Conservation (phyloP, 1,140 invertebrate species). For the Drosophila guanche region DNA sequence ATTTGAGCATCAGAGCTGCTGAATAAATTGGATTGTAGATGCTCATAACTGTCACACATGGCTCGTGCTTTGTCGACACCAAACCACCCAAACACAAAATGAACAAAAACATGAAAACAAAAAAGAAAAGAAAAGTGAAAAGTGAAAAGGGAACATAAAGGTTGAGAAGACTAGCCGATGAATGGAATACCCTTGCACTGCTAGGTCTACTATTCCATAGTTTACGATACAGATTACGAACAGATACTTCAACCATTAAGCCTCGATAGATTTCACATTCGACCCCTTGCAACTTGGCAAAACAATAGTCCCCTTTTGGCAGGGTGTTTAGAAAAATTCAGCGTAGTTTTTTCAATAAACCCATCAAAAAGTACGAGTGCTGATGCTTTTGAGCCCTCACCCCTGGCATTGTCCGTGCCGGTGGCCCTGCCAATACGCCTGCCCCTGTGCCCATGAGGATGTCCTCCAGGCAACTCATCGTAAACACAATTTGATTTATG, state of each 20-base stretch:
- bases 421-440: slow-evolving; percentile 1
- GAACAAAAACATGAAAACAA: slow-evolving; percentile 37
- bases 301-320: slow-evolving; percentile 7
- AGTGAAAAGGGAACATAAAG: slow-evolving; percentile 13
- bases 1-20: slow-evolving; percentile 52
- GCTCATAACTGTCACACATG: slow-evolving; percentile 77
- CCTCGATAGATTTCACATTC: background rate
- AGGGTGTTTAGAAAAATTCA: slow-evolving; percentile 25
- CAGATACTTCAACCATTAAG: too few relatives aligned
- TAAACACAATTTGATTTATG: slow-evolving; percentile 81
- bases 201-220: background rate
- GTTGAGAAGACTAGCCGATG: background rate
- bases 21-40: slow-evolving; percentile 73
- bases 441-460: slow-evolving; percentile 8
- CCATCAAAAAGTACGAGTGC: slow-evolving; percentile 65
- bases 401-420: slow-evolving; percentile 21
- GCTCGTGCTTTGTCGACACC: slow-evolving; percentile 41
- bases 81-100: slow-evolving; percentile 66
- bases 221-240: background rate
- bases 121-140: too few relatives aligned
- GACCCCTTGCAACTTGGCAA: background rate
- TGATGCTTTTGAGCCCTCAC: slow-evolving; percentile 57
- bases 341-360: slow-evolving; percentile 75
- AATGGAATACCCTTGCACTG: slow-evolving; percentile 23
- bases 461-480: slow-evolving; percentile 55